Evolutionary conservation across 2,888 invertebrate species (phyloP).

Genomic region (Acheta domesticus): DNA sequence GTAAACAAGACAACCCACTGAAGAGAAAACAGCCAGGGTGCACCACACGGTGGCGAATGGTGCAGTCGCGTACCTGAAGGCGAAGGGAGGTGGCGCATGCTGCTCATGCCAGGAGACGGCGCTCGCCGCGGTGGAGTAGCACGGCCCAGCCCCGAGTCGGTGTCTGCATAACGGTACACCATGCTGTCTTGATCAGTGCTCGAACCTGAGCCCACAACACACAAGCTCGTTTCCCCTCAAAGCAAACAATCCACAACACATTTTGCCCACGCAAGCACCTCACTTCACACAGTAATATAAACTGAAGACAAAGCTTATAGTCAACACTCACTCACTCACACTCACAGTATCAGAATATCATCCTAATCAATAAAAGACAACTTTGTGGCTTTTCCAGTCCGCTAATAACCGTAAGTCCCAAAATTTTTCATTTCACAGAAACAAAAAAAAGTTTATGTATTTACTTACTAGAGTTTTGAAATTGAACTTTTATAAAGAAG

Average conservation of each 20-base stretch:
- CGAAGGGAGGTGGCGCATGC: constrained; percentile 71
- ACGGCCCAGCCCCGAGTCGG: constrained; percentile 82
- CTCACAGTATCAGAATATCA: too few species aligned
- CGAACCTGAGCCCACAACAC: constrained; percentile 47
- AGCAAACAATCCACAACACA: not conserved
- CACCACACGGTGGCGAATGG: too few species aligned
- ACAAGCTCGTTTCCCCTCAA: constrained; percentile 35
- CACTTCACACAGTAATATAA: not conserved
- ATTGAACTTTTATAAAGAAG: too few species aligned
- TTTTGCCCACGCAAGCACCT: constrained; percentile 4
- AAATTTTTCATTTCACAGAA: too few species aligned
- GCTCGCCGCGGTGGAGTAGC: constrained; percentile 84
- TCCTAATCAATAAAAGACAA: too few species aligned
- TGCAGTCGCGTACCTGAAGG: constrained; percentile 57
- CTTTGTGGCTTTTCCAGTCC: too few species aligned
- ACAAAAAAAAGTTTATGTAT: too few species aligned
- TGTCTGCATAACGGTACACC: constrained; percentile 59
- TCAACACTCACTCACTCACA: not conserved
- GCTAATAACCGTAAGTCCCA: too few species aligned
- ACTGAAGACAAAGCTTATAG: constrained; percentile 24
- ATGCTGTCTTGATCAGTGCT: constrained; percentile 58
- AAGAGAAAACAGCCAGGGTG: too few species aligned
- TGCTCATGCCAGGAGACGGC: constrained; percentile 73
- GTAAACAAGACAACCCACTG: too few species aligned
- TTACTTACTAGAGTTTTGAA: too few species aligned